Conservation (phyloP, 2,113 vertebrate species). For the Pangasianodon hypophthalmus region DNA sequence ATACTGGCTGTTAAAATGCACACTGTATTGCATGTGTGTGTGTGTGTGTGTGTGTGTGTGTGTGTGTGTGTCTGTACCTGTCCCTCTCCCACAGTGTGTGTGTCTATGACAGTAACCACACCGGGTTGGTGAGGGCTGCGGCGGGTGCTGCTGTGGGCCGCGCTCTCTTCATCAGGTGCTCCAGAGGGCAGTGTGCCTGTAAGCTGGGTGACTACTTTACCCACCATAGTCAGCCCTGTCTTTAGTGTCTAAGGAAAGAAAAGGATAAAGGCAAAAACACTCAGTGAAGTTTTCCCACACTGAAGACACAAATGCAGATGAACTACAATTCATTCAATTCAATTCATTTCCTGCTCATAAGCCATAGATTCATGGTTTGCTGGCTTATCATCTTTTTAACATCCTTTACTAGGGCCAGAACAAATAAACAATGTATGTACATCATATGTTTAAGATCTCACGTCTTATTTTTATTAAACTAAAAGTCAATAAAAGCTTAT, state of each 20-base stretch:
- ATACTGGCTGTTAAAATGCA: not conserved
- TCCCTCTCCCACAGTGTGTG: constrained; percentile 87
- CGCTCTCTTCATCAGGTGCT: constrained; percentile 84
- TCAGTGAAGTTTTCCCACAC: not conserved
- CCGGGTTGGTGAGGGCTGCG: constrained; percentile 88
- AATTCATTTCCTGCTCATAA: not conserved
- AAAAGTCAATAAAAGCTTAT: not conserved
- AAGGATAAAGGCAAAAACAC: not conserved
- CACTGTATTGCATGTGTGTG: not conserved
- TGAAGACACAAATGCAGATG: not conserved
- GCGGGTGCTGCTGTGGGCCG: constrained; percentile 81
- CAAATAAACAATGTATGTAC: not conserved
- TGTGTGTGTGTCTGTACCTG: constrained; percentile 78
- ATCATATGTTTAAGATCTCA: not conserved
- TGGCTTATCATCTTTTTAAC: not conserved
- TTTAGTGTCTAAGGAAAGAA: constrained; percentile 83
- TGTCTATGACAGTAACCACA: constrained; percentile 94
- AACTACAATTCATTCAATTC: not conserved
- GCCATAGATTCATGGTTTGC: not conserved
- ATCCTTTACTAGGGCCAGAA: not conserved
- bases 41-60: not conserved
- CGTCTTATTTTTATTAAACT: not conserved
- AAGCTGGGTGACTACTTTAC: constrained; percentile 95
- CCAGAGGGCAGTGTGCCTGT: constrained; percentile 89
- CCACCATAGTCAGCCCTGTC: constrained; percentile 95